Evolutionary conservation across 2,797 vertebrate genomes (phyloP), one percentile per base, ranked within the genome.

Genomic region (Molossus alvarezi): DNA sequence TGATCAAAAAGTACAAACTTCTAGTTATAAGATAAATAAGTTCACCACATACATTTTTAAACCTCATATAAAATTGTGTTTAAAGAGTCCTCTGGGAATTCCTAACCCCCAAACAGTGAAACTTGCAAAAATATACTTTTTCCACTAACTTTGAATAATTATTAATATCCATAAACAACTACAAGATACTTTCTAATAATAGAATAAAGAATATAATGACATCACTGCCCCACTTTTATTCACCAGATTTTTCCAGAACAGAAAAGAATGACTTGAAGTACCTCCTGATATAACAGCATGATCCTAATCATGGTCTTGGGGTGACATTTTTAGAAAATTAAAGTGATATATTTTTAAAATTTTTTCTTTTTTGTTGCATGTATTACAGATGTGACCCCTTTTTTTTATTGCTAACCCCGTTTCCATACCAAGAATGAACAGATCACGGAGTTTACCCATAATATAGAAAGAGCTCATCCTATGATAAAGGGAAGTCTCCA

Each of bases 31-130:
- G 17, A 80, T 57, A 86, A 57, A n/a, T 73, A 81, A 71, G 29
- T 29, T 25, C 23, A 80, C 60, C 37, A 37, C 51, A 83, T 71
- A 33, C 75, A 11, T 73, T 90, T 93, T 77, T 88, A 57, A 90
- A 91, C 0, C 13, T 58, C 67, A 65, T 15, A 64, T 69, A 69
- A 92, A 80, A 94, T 18, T 88, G 10, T 29, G 25, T 76, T 64
- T 76, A n/a, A 80, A 91, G 23, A 90, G 69, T 58, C 58, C 85
- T 29, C 79, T 77, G 17, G 25, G 83, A 86, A 92, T 71, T 76
- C 45, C 33, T 17, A 91, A 77, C 7, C 23, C 29, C 20, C 7
- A 64, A 53, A 60, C 11, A 73, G 18, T 15, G 17, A 95, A 95
- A 80, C 18, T 3, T 83, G 8, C 11, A 84, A 79, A 15, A 41